Evolutionary conservation across 2,113 vertebrate genomes (phyloP).

Genomic region (Pomatostomus ruficeps): DNA sequence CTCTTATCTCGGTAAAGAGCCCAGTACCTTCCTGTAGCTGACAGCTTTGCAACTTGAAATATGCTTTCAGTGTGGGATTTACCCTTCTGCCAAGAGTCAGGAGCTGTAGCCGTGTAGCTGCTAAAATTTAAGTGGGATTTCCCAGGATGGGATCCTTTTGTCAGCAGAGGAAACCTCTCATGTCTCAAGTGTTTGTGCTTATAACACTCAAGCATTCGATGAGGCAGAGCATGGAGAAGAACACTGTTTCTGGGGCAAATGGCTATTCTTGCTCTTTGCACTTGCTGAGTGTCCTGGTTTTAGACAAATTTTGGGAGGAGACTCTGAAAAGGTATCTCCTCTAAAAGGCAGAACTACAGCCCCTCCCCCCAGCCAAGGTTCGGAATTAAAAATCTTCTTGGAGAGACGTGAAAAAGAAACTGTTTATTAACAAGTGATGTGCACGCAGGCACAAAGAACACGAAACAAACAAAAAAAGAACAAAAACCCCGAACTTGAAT

Average conservation of each 20-base stretch:
- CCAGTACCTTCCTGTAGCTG: not conserved
- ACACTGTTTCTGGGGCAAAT: not conserved
- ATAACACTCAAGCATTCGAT: not conserved
- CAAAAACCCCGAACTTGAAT: too few species aligned
- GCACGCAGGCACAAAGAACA: too few species aligned
- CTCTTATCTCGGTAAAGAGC: not conserved
- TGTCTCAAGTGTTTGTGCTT: constrained; percentile 9
- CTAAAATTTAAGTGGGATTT: constrained; percentile 37
- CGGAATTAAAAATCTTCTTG: too few species aligned
- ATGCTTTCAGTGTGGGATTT: not conserved
- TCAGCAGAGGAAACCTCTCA: not conserved
- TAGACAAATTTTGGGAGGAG: too few species aligned
- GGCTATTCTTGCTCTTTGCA: not conserved
- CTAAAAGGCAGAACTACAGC: too few species aligned
- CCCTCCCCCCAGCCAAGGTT: too few species aligned
- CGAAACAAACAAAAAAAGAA: too few species aligned
- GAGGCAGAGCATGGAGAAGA: not conserved
- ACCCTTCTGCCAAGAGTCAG: not conserved
- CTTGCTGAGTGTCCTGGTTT: too few species aligned
- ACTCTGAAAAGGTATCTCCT: too few species aligned
- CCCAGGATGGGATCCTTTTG: not conserved
- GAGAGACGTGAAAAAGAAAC: too few species aligned
- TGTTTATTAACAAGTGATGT: too few species aligned
- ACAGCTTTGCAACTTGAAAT: constrained; percentile 4
- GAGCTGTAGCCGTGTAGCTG: not conserved